Evolutionary conservation across 2,888 invertebrate genomes (phyloP).

Genomic region (Euclidia mi): DNA sequence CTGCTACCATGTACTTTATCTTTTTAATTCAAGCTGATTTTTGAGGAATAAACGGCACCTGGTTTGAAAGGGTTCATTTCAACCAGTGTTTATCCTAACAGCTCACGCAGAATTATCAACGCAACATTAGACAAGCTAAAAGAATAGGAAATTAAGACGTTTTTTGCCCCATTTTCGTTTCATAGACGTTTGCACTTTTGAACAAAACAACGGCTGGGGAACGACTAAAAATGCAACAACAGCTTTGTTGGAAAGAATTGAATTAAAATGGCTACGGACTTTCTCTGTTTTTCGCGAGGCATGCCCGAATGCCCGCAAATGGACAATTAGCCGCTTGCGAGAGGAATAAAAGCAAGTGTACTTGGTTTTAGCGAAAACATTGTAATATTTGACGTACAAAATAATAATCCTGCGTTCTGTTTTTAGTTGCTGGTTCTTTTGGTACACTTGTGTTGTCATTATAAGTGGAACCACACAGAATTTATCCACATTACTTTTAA

Average conservation of each 20-base stretch:
- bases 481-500: too few species aligned
- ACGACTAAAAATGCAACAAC: conserved; percentile 79
- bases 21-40: conserved; percentile 41
- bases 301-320: conserved; percentile 84
- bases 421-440: neutral
- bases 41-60: conserved; percentile 24
- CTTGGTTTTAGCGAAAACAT: conserved; percentile 66
- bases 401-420: conserved; percentile 12
- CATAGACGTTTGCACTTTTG: conserved; percentile 78
- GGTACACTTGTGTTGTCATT: too few species aligned
- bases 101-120: conserved; percentile 49
- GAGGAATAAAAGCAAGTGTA: conserved; percentile 56
- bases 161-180: conserved; percentile 77
- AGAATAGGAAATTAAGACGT: conserved; percentile 79
- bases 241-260: conserved; percentile 85
- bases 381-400: conserved; percentile 60
- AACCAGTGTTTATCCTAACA: conserved; percentile 42
- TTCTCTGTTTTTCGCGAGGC: conserved; percentile 81
- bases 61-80: conserved; percentile 51
- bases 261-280: conserved; percentile 84
- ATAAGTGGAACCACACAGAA: too few species aligned
- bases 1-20: conserved; percentile 11
- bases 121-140: conserved; percentile 61
- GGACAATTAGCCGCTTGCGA: conserved; percentile 80
- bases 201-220: conserved; percentile 71